Evolutionary conservation across 2,888 invertebrate genomes (phyloP).

Genomic region (Adelphocoris suturalis): DNA sequence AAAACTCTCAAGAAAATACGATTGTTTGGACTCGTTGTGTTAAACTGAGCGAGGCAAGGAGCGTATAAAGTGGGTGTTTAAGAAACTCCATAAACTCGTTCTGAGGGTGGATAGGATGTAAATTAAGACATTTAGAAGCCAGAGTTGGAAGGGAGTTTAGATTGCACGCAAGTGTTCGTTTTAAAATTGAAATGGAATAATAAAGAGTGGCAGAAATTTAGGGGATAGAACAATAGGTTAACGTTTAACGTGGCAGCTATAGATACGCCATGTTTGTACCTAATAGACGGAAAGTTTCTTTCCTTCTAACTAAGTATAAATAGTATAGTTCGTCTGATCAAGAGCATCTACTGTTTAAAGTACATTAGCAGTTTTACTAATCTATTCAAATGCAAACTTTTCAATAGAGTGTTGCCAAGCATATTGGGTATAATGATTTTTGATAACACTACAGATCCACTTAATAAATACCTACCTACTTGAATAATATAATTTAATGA

Average conservation of each 20-base stretch:
- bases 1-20: background rate
- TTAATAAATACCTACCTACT: no score
- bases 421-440: no score
- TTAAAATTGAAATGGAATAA: background rate
- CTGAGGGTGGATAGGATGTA: conserved; percentile 29
- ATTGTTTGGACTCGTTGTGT: conserved; percentile 27
- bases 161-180: conserved; percentile 35
- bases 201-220: background rate
- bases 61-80: conserved; percentile 31
- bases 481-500: no score
- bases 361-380: no score
- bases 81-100: conserved; percentile 24
- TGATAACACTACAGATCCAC: no score
- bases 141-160: background rate
- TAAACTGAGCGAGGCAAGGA: conserved; percentile 30
- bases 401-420: no score
- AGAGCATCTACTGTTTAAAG: no score
- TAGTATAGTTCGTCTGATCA: no score
- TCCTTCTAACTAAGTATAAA: no score
- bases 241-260: background rate
- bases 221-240: background rate
- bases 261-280: no score
- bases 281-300: no score
- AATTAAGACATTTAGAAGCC: conserved; percentile 56
- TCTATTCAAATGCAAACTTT: no score